Evolutionary conservation across 2,888 invertebrate species (phyloP).

Genomic region (Lasioglossum pauxillum): DNA sequence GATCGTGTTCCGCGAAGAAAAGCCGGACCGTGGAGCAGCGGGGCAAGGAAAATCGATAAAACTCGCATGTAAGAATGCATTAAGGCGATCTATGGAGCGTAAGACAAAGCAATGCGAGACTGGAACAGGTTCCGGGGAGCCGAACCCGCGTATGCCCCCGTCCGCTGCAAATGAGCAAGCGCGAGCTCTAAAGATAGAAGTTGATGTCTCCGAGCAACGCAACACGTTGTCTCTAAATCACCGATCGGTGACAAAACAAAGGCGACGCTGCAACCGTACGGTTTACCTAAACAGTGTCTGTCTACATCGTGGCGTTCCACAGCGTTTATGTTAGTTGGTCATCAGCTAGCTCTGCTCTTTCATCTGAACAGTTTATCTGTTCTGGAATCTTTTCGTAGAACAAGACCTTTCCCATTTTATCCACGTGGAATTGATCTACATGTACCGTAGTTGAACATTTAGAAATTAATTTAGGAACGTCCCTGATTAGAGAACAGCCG

Average conservation of each 20-base stretch:
- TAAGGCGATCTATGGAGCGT: slow-evolving; percentile 69
- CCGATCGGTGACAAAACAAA: slow-evolving; percentile 47
- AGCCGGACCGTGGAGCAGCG: slow-evolving; percentile 29
- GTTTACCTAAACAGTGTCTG: not conserved
- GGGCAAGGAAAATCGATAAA: slow-evolving; percentile 60
- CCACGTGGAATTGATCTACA: not conserved
- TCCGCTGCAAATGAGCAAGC: slow-evolving; percentile 56
- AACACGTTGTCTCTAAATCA: slow-evolving; percentile 65
- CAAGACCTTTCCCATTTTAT: not conserved
- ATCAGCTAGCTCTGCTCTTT: not conserved
- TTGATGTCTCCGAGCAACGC: slow-evolving; percentile 65
- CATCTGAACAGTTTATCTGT: too few species aligned
- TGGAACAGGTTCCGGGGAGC: slow-evolving; percentile 64
- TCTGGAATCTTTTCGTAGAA: too few species aligned
- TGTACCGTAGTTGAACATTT: not conserved
- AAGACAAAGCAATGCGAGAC: slow-evolving; percentile 69
- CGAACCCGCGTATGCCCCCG: slow-evolving; percentile 8
- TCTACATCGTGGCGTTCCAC: too few species aligned
- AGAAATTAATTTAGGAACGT: too few species aligned
- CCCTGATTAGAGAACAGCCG: too few species aligned
- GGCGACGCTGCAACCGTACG: slow-evolving; percentile 16
- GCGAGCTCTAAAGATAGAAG: slow-evolving; percentile 69
- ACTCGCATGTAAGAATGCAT: slow-evolving; percentile 67
- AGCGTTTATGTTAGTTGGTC: not conserved
- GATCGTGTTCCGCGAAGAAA: slow-evolving; percentile 54